Evolutionary conservation across 2,113 vertebrate species (phyloP).

Genomic region (Rhinopomastus cyanomelas): DNA sequence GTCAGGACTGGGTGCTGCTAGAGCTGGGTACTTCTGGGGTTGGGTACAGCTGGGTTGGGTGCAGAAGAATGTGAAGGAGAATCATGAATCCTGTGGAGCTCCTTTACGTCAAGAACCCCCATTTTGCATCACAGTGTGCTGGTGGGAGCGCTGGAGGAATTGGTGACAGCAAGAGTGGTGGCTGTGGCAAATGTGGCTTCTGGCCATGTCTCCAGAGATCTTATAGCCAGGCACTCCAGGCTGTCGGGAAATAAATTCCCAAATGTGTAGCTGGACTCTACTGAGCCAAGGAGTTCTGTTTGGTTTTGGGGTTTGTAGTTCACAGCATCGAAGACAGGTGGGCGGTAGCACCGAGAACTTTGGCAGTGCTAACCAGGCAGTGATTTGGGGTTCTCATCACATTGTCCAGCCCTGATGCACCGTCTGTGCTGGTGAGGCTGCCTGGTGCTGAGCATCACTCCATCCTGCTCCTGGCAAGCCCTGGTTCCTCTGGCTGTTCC

Average conservation of each 20-base stretch:
- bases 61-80: neutral
- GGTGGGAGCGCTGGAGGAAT: neutral
- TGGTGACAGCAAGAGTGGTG: neutral
- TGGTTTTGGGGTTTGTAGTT: neutral
- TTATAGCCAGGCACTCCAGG: neutral
- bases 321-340: rapidly evolving
- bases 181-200: neutral
- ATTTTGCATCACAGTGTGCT: neutral
- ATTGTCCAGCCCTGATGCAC: neutral
- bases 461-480: too few relatives aligned
- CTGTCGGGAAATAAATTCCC: neutral
- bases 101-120: neutral
- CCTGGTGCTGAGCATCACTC: too few relatives aligned
- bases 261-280: neutral
- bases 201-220: neutral
- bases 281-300: neutral
- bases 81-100: neutral
- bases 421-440: neutral
- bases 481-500: too few relatives aligned
- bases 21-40: too few relatives aligned
- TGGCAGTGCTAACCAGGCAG: neutral
- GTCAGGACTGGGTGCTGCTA: neutral
- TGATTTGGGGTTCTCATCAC: neutral
- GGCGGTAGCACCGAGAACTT: neutral
- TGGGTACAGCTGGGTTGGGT: neutral